Percentiles rank a stretch among this genome's conserved stretches.
phyloP scores from a whole-genome alignment of 2,797 vertebrate genomes.

The Coendou prehensilis region DNA sequence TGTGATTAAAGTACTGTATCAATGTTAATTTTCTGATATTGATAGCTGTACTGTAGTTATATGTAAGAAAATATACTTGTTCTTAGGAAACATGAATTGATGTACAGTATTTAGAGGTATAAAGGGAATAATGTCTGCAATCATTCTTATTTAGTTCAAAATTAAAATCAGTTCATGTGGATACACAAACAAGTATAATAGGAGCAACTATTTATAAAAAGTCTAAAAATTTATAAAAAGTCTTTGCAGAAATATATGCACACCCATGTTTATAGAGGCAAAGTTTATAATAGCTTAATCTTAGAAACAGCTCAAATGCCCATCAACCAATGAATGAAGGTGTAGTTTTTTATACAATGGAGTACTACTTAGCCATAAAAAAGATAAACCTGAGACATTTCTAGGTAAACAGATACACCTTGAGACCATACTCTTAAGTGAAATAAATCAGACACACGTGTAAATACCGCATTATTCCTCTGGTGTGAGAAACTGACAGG shows the following conservation, averaged over 20 bases:
- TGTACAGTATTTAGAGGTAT: neutral
- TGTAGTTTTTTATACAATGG: too few species aligned
- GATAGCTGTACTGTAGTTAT: neutral
- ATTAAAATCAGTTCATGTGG: neutral
- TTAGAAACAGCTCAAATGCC: neutral
- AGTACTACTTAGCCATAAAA: too few species aligned
- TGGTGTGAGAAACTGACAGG: neutral
- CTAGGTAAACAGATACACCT: too few species aligned
- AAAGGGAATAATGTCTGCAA: neutral
- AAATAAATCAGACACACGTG: too few species aligned
- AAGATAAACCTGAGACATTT: too few species aligned
- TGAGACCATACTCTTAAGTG: too few species aligned
- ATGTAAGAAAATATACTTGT: neutral
- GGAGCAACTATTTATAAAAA: neutral
- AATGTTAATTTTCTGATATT: constrained; percentile 8
- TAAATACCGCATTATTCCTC: too few species aligned
- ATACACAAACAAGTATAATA: neutral
- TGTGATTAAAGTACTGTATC: neutral
- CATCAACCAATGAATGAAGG: too few species aligned
- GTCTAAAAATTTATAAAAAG: neutral
- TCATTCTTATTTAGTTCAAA: neutral
- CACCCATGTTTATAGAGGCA: neutral
- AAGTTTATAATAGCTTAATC: neutral
- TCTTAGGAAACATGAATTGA: constrained; percentile 13
- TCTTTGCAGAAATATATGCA: neutral